A percentile compares a stretch with the other conserved stretches of the same genome.
These are phyloP conservation scores for Scaptodrosophila lebanonensis DNA, from an alignment of 1,140 invertebrate species.

Conservation along the genomic window DNA sequence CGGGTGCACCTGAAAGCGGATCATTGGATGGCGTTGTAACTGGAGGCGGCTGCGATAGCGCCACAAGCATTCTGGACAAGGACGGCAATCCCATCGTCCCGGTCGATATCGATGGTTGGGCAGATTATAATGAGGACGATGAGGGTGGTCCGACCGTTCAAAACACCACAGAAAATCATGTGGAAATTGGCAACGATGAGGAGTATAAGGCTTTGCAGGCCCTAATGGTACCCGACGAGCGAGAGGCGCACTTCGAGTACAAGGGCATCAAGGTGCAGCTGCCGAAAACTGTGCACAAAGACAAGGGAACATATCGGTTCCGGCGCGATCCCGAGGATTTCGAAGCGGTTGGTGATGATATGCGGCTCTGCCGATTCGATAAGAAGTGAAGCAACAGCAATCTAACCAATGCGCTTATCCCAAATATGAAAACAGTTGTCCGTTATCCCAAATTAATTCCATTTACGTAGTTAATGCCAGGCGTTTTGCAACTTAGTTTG, in stretches of 20 bases:
- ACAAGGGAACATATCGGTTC: slow-evolving; percentile 59
- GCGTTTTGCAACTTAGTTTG: no score
- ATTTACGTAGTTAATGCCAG: no score
- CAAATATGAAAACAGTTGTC: no score
- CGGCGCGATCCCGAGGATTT: slow-evolving; percentile 44
- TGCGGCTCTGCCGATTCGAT: slow-evolving; percentile 45
- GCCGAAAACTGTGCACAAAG: slow-evolving; percentile 30
- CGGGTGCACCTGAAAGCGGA: neutral
- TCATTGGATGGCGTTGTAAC: neutral
- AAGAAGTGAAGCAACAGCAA: no score
- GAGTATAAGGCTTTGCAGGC: slow-evolving; percentile 43
- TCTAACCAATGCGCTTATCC: no score
- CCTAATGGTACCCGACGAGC: slow-evolving; percentile 37
- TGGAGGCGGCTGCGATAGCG: neutral
- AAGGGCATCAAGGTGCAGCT: slow-evolving; percentile 53
- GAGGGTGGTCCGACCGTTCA: slow-evolving; percentile 42
- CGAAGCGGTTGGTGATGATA: slow-evolving; percentile 42
- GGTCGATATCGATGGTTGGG: slow-evolving; percentile 63
- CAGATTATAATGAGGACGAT: slow-evolving; percentile 8
- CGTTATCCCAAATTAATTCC: no score
- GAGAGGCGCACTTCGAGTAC: slow-evolving; percentile 40
- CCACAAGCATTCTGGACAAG: neutral
- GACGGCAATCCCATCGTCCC: slow-evolving; percentile 41
- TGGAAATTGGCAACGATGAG: slow-evolving; percentile 50
- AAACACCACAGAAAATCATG: neutral